Percentiles rank a stretch among this genome's conserved stretches.
phyloP scores from a whole-genome alignment of 2,113 vertebrate genomes.

The Callocephalon fimbriatum region DNA sequence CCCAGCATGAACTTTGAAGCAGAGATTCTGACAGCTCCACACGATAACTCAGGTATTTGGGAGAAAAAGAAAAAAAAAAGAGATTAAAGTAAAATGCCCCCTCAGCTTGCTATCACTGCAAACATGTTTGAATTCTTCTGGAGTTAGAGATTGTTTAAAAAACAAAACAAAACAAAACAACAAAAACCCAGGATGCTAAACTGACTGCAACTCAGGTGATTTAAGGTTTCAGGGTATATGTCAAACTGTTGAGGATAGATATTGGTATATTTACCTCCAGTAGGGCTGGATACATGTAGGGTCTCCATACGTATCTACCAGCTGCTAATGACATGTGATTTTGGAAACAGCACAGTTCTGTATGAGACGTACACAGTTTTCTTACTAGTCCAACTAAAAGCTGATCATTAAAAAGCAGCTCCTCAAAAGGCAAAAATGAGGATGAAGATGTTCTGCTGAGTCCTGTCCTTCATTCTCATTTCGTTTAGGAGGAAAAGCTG shows the following conservation, averaged over 20 bases:
- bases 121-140: neutral
- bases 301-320: neutral
- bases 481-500: neutral
- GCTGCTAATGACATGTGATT: neutral
- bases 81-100: neutral
- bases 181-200: neutral
- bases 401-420: neutral
- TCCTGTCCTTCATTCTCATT: neutral
- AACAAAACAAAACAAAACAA: neutral
- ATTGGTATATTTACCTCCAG: neutral
- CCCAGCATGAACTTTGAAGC: conserved; percentile 66
- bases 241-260: neutral
- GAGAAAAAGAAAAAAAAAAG: neutral
- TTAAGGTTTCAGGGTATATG: neutral
- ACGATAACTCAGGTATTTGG: conserved; percentile 64
- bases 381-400: neutral
- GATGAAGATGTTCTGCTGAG: neutral
- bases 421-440: neutral
- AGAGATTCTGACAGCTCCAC: conserved; percentile 61
- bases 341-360: neutral
- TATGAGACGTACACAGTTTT: neutral
- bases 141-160: neutral
- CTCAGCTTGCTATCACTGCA: neutral
- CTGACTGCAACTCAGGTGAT: neutral
- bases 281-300: neutral